Conservation (phyloP, 1,140 invertebrate species). For the Drosophila repleta region DNA sequence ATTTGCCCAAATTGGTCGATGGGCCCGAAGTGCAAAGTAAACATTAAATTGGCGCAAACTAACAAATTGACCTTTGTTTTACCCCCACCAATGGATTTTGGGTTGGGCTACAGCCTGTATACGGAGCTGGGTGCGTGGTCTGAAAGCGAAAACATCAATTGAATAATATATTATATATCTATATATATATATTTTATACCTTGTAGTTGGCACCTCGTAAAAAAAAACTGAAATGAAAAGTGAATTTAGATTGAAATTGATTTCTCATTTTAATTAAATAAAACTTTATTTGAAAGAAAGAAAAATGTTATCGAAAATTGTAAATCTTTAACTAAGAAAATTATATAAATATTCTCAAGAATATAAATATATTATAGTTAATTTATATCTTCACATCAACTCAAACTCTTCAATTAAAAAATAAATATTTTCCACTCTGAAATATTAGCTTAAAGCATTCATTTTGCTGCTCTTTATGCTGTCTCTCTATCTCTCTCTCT, state of each 20-base stretch:
- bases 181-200: constrained; percentile 29
- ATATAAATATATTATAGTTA: neutral
- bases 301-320: too few species aligned
- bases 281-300: too few species aligned
- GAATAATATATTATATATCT: constrained; percentile 17
- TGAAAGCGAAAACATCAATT: constrained; percentile 27
- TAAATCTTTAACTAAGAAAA: too few species aligned
- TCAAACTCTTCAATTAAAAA: too few species aligned
- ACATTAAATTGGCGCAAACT: constrained; percentile 82
- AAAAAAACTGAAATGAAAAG: constrained; percentile 6
- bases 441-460: neutral
- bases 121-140: constrained; percentile 24
- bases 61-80: constrained; percentile 60
- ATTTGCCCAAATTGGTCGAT: constrained; percentile 61
- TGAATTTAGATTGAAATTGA: too few species aligned
- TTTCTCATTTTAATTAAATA: too few species aligned
- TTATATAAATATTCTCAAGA: neutral
- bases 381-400: too few species aligned
- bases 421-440: too few species aligned
- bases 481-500: too few species aligned
- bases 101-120: constrained; percentile 39
- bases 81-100: constrained; percentile 27
- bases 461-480: constrained; percentile 5
- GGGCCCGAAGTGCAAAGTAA: constrained; percentile 72
- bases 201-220: constrained; percentile 71